Evolutionary conservation across 1,140 invertebrate genomes (phyloP), one percentile per base, ranked within the genome.

Genomic region (Wasmannia auropunctata): DNA sequence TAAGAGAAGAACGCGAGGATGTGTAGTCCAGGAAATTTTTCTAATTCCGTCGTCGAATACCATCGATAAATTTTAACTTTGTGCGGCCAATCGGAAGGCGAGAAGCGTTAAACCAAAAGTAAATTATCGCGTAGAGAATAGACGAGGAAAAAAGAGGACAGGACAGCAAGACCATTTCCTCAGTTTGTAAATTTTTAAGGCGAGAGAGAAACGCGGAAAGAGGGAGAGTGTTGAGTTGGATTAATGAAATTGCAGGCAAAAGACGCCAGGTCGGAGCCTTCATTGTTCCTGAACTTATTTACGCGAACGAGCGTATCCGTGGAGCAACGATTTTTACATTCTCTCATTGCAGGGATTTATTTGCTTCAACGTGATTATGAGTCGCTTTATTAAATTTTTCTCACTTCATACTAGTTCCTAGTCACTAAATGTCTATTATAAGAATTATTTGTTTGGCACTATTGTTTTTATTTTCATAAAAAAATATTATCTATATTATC

Each of bases 381-480:
- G 37, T 72, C 40, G n/a, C 37, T 83, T 83, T 72, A 83, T 83
- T 81, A 81, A 69, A 81, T 81, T 69, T 51, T 51, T 83, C 60
- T 31, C 63, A 49, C 63, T 43, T 19, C 22, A 25, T 28, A 83
- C 16, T 28, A n/a, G 25, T 11, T 70, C n/a, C n/a, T n/a, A n/a
- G n/a, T n/a, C n/a, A n/a, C 11, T 4, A 67, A 31, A 67, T 6
- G 22, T 37, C 16, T n/a, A 28, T 5, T 16, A 22, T 22, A 80
- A 80, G 40, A 22, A 80, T 40, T 10, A 22, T 34, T 22, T 28
- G 19, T 19, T 62, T 4, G 28, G 6, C n/a, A n/a, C 11, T 11
- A 62, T 65, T 65, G 7, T 28, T 65, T 51, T 65, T 2, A 49
- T 19, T 56, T 14, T 43, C 8, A 43, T 43, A 43, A 43, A n/a